A percentile compares a stretch with the other conserved stretches of the same genome.
phyloP scores from a whole-genome alignment of 2,113 vertebrate genomes.

The Pleuronectes platessa region DNA sequence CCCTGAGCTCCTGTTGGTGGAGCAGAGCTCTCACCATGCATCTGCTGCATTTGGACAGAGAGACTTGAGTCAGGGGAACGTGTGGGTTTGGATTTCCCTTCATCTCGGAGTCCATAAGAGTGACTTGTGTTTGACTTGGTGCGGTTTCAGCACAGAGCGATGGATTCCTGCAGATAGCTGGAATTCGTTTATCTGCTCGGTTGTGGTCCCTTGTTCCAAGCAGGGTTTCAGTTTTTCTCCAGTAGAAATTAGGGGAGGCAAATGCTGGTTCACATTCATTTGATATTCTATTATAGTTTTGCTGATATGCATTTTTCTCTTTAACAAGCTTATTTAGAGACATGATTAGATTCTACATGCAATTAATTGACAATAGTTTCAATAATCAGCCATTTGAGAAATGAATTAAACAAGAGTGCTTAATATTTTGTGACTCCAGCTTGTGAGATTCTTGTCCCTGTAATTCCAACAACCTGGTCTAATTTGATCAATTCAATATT shows the following conservation, averaged over 20 bases:
- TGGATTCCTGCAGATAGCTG: slow-evolving; percentile 74
- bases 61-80: slow-evolving; percentile 65
- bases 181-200: slow-evolving; percentile 73
- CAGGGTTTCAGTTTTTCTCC: slow-evolving; percentile 53
- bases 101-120: slow-evolving; percentile 67
- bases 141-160: slow-evolving; percentile 68
- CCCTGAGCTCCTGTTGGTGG: slow-evolving; percentile 59
- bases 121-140: slow-evolving; percentile 81
- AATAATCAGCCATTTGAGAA: too few relatives aligned
- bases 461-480: too few relatives aligned
- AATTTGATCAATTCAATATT: too few relatives aligned
- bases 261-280: slow-evolving; percentile 24
- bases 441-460: too few relatives aligned
- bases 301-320: background rate
- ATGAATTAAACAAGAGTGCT: too few relatives aligned
- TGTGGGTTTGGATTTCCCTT: slow-evolving; percentile 77
- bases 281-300: background rate
- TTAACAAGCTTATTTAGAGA: background rate
- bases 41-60: slow-evolving; percentile 56
- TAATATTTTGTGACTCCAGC: too few relatives aligned
- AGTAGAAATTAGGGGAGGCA: slow-evolving; percentile 32
- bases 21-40: slow-evolving; percentile 57
- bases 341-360: background rate
- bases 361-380: too few relatives aligned
- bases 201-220: slow-evolving; percentile 62